Conservation (phyloP, 2,797 vertebrate genomes). For the Xenops minutus region DNA sequence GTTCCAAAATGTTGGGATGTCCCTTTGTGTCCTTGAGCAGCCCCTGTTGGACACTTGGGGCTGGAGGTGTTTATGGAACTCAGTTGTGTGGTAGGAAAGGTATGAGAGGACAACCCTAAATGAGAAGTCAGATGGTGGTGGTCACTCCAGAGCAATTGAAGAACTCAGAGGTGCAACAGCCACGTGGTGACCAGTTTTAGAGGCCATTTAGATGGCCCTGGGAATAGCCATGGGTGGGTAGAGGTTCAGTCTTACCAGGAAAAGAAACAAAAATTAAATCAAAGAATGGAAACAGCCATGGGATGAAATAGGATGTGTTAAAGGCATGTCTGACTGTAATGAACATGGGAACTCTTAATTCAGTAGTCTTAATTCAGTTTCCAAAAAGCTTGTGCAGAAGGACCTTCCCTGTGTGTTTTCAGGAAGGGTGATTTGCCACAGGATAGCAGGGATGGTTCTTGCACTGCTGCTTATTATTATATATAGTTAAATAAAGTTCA, state of each 20-base stretch:
- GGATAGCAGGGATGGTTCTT: not conserved
- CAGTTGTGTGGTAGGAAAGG: not conserved
- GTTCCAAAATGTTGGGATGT: not conserved
- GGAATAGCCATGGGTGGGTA: not conserved
- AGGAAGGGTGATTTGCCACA: not conserved
- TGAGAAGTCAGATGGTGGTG: too few species aligned
- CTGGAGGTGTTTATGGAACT: not conserved
- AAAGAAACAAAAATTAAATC: not conserved
- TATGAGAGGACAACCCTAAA: not conserved
- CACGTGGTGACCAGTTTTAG: not conserved
- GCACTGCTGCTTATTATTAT: rapidly evolving
- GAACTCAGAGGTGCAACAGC: not conserved
- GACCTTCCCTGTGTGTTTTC: not conserved
- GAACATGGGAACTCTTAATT: not conserved
- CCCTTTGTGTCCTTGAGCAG: not conserved
- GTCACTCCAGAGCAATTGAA: not conserved
- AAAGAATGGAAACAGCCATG: not conserved
- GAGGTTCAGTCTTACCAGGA: rapidly evolving
- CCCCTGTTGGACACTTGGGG: not conserved
- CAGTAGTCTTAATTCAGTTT: not conserved
- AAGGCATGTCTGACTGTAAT: not conserved
- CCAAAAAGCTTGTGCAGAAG: not conserved
- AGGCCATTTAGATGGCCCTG: not conserved
- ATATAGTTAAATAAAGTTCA: rapidly evolving
- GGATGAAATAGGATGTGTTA: rapidly evolving